Base-by-base conservation (phyloP, 2,888 invertebrate genomes). In the Phyllotreta striolata region DNA sequence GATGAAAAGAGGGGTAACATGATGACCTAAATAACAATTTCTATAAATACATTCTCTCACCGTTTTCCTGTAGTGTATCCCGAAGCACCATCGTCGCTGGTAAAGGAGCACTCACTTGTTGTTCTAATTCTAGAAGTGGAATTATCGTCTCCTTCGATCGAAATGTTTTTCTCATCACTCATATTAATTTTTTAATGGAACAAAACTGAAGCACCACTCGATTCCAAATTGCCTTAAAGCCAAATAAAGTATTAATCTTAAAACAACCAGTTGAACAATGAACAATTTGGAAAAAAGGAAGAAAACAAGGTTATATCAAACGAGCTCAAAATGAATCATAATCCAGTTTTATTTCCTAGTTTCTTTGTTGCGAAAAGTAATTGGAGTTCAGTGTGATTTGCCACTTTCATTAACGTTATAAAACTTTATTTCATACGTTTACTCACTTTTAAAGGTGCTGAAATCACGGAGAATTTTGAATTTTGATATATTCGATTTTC, bases 51-150 rank as follows among this genome's bases (percentile, higher is more conserved):
- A 39, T 40, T 10, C 43, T 40, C 66, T 72, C 74, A 77, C 79
- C 78, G 71, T 73, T 74, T 74, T 62, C 76, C 75, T 51, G 73
- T 70, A 24, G 24, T 24, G 64, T 72, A 73, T 55, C 68, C 68
- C 37, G 70, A 68, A 38, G 72, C 66, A 24, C 77, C 80, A 73
- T 81, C 81, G 49, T 81, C 81, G 69, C 80, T 80, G 10, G 74
- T 74, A 56, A 68, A 67, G 6, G 81, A 81, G 69, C 79, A 79
- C 67, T 81, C 81, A 70, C 81, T 81, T 62, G 78, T 77, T n/a
- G 78, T 78, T 66, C 82, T 73, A 37, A 77, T 70, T 64, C 80
- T 76, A 44, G 78, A 71, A 54, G 62, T 57, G 43, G 56, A 68
- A 39, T 76, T 72, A 60, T 74, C 73, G 6, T 77, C n/a, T 47